Conservation (phyloP, 1,140 invertebrate species). For the Littorina saxatilis region DNA sequence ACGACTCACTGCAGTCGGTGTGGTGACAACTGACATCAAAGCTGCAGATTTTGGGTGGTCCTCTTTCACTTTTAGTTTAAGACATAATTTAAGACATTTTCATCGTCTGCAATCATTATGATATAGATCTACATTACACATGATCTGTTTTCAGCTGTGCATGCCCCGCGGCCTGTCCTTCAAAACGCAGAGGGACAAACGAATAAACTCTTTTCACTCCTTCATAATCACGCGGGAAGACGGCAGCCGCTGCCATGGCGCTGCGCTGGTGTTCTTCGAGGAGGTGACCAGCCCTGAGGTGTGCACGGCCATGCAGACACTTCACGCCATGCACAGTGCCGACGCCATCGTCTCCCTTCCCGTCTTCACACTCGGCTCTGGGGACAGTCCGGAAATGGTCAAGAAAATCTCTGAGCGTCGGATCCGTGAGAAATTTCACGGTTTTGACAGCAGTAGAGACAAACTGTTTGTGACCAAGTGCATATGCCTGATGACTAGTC, state of each 20-base stretch:
- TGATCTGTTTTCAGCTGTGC: conserved; percentile 88
- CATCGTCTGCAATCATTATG: no score
- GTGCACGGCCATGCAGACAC: conserved; percentile 94
- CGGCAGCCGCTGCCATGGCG: conserved; percentile 94
- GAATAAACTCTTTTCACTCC: conserved; percentile 94
- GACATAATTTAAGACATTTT: no score
- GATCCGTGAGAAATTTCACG: conserved; percentile 69
- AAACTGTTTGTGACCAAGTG: conserved; percentile 96
- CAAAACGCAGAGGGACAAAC: conserved; percentile 93
- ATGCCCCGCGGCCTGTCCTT: conserved; percentile 95
- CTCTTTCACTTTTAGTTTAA: no score
- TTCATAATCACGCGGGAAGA: conserved; percentile 98
- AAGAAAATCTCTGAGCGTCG: conserved; percentile 47
- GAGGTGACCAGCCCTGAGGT: conserved; percentile 94
- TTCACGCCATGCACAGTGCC: conserved; percentile 95
- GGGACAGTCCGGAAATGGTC: conserved; percentile 61
- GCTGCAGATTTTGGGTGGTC: no score
- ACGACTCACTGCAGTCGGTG: no score
- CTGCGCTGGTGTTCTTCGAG: conserved; percentile 96
- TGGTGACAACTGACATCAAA: no score
- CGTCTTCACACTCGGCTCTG: conserved; percentile 74
- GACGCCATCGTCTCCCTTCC: conserved; percentile 76
- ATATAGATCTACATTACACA: no score
- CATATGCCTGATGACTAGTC: conserved; percentile 91
- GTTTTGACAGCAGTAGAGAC: conserved; percentile 95